Conservation (phyloP, 2,113 vertebrate species). For the Mastomys coucha region DNA sequence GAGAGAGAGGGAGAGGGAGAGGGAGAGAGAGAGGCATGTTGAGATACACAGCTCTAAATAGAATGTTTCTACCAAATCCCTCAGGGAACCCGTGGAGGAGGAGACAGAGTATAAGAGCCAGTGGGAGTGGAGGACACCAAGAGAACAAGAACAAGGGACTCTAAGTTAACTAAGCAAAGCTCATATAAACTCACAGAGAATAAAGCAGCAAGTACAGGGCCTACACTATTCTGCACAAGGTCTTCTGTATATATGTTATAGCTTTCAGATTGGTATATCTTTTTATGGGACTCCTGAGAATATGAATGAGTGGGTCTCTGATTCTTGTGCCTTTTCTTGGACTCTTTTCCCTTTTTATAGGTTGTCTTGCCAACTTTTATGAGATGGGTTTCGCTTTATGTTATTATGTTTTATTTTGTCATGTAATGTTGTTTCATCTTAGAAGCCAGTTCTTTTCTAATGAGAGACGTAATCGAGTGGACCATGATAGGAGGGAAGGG, state of each 20-base stretch:
- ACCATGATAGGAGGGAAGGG: background rate
- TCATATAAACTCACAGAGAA: background rate
- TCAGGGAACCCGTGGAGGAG: background rate
- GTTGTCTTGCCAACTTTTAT: background rate
- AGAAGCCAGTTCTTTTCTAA: background rate
- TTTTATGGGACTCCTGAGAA: background rate
- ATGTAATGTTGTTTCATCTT: background rate
- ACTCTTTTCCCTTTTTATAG: background rate
- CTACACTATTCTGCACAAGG: too few species aligned
- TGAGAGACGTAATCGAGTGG: background rate
- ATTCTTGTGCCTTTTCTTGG: background rate
- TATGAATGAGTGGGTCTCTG: background rate
- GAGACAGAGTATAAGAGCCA: background rate
- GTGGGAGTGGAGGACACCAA: background rate
- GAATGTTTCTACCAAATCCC: background rate
- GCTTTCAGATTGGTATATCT: too few species aligned
- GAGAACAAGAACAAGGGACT: background rate
- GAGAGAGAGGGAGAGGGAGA: too few species aligned
- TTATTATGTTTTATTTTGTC: background rate
- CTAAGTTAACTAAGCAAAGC: too few species aligned
- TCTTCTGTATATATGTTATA: too few species aligned
- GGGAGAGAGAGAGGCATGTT: background rate
- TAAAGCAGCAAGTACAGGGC: too few species aligned
- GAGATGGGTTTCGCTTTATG: background rate
- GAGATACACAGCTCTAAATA: background rate